These are phyloP conservation scores for Agrypnia vestita DNA, from an alignment of 1,140 invertebrate species.

Conservation along the genomic window DNA sequence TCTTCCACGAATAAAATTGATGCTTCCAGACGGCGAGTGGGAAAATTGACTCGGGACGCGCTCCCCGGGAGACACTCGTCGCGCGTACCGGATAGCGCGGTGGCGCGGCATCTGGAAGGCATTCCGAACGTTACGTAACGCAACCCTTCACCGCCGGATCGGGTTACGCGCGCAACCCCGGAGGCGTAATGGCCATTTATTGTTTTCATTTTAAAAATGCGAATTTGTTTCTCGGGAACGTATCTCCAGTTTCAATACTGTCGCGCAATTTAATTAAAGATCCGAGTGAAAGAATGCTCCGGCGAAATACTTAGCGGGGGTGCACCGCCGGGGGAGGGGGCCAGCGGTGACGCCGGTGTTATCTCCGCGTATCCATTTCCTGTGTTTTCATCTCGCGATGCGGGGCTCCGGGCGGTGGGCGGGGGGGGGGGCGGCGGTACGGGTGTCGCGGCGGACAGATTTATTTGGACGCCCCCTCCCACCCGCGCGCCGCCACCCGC, in stretches of 20 bases:
- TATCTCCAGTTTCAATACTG: not conserved
- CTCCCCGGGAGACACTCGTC: not conserved
- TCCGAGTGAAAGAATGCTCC: not conserved
- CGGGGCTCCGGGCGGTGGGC: constrained; percentile 64
- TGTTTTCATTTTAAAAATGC: not conserved
- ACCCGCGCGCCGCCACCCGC: constrained; percentile 65
- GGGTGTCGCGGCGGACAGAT: constrained; percentile 73
- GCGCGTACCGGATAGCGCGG: not conserved
- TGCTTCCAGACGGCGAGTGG: no score
- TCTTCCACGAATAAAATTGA: not conserved
- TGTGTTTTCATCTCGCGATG: constrained; percentile 59
- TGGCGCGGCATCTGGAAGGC: not conserved
- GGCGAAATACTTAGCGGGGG: not conserved
- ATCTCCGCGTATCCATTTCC: constrained; percentile 60
- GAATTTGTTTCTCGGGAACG: not conserved
- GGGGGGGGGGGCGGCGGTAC: constrained; percentile 65
- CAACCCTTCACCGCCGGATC: not conserved
- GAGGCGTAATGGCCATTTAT: not conserved
- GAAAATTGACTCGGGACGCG: no score
- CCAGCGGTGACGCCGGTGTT: constrained; percentile 45
- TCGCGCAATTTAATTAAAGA: constrained; percentile 31
- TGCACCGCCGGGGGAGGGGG: constrained; percentile 17
- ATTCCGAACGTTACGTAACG: constrained; percentile 25
- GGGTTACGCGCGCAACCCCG: constrained; percentile 9
- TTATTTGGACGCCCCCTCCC: constrained; percentile 72